These are phyloP conservation scores for Watsonalla cultraria DNA, from an alignment of 2,888 invertebrate genomes.

Conservation along the genomic window DNA sequence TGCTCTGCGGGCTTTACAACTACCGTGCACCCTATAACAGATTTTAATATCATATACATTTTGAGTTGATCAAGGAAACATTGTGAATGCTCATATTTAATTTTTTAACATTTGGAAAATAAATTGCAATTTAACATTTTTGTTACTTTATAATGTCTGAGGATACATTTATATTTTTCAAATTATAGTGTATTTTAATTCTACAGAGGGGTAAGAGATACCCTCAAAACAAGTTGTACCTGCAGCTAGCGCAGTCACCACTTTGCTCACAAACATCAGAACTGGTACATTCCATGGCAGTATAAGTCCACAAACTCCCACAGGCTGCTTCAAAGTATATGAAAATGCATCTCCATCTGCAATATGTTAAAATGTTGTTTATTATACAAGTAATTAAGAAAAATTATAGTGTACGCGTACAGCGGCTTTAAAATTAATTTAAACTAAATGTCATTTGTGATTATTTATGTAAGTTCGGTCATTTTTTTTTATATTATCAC, in stretches of 20 bases:
- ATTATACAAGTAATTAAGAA: too few species aligned
- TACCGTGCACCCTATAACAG: slow-evolving; percentile 82
- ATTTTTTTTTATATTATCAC: too few species aligned
- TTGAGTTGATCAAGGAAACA: too few species aligned
- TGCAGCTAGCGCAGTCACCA: slow-evolving; percentile 83
- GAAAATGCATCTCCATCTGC: slow-evolving; percentile 84
- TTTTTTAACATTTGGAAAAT: too few species aligned
- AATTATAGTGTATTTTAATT: too few species aligned
- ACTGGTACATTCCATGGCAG: slow-evolving; percentile 94
- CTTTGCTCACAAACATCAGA: slow-evolving; percentile 94
- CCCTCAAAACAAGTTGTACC: slow-evolving; percentile 20
- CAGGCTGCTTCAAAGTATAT: slow-evolving; percentile 80
- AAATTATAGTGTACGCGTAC: background rate
- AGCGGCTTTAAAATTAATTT: too few species aligned
- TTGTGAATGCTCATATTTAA: too few species aligned
- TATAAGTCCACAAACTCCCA: slow-evolving; percentile 90
- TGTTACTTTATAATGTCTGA: background rate
- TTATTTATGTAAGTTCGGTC: too few species aligned
- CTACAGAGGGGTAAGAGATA: too few species aligned
- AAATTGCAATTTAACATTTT: background rate
- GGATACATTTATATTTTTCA: too few species aligned
- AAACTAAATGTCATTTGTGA: too few species aligned
- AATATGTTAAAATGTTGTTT: background rate
- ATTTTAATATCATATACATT: too few species aligned
- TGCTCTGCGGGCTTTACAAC: slow-evolving; percentile 96